Evolutionary conservation across 2,113 vertebrate genomes (phyloP), one percentile per base, ranked within the genome.

Genomic region (Lanius collurio): DNA sequence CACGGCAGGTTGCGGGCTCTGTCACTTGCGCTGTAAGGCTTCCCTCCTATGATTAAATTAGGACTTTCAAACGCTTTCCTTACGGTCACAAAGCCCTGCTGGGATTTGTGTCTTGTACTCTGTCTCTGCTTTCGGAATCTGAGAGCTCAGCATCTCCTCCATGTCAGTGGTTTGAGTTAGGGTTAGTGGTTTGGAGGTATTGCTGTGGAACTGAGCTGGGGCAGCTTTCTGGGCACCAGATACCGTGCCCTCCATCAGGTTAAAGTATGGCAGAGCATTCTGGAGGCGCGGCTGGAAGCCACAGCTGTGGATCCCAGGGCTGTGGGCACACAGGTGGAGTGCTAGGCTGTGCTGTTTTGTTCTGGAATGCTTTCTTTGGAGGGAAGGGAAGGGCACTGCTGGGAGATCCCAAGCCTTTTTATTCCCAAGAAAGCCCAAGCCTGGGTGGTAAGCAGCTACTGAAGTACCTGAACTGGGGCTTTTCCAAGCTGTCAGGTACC

Each of bases 121-220:
- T 2, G 0, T 4, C 1, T 2, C 39, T 7, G 59, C 2, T 28
- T 71, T 64, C 0, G 0, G 33, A 49, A 50, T 15, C 23, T 0
- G 14, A 74, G 59, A 39, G 59, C 56, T 67, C 55, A 23, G 35
- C 17, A 3, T 12, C 57, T 62, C 20, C 28, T 31, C 30, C 1
- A 0, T 1, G 4, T 17, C 22, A 6, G 4, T 3, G 17, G 28
- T 44, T 59, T 10, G 47, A n/a, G n/a, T 37, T 59, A 59, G 57
- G n/a, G 14, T 26, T 59, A 5, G 4, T 5, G 22, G 22, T 44
- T 59, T 10, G 49, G 47, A 49, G 35, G 47, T 8, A 6, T 9
- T 55, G 41, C 55, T 37, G n/a, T 23, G 49, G 11, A 23, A 33
- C 5, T 10, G 55, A 6, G 7, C 49, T 46, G 62, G 39, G 49